Percentiles rank a stretch among this genome's conserved stretches.
phyloP scores from a whole-genome alignment of 2,113 vertebrate genomes.

The Urocitellus parryii region DNA sequence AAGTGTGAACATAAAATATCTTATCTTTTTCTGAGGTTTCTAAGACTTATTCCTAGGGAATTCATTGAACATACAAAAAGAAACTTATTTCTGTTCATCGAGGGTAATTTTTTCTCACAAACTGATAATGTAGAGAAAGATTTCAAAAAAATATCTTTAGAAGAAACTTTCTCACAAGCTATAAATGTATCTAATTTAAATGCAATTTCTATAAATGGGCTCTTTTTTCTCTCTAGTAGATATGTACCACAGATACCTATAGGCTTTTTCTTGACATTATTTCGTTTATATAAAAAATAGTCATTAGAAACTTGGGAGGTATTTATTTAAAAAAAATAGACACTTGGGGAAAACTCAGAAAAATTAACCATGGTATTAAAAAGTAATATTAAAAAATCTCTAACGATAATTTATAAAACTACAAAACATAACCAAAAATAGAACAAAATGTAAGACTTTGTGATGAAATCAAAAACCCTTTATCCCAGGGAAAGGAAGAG shows the following conservation, averaged over 20 bases:
- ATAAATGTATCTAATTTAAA: not conserved
- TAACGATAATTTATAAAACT: not conserved
- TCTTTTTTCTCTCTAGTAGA: not conserved
- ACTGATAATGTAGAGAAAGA: not conserved
- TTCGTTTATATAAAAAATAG: constrained; percentile 23
- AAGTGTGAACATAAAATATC: not conserved
- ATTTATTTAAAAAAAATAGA: not conserved
- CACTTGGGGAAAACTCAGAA: not conserved
- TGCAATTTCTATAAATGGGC: not conserved
- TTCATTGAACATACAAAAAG: not conserved
- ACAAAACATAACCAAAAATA: not conserved
- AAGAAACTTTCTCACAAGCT: not conserved
- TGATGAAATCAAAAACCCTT: constrained; percentile 19
- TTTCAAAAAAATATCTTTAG: not conserved
- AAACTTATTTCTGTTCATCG: constrained; percentile 39
- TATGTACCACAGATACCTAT: not conserved
- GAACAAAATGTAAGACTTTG: not conserved
- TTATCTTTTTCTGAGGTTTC: not conserved
- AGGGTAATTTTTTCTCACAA: not conserved
- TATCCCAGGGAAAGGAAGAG: not conserved
- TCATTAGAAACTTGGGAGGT: not conserved
- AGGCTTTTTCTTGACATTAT: not conserved
- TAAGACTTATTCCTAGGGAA: not conserved
- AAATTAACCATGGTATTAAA: not conserved
- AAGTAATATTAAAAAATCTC: not conserved